phyloP scores from a whole-genome alignment of 2,113 vertebrate species.

The Balaeniceps rex region DNA sequence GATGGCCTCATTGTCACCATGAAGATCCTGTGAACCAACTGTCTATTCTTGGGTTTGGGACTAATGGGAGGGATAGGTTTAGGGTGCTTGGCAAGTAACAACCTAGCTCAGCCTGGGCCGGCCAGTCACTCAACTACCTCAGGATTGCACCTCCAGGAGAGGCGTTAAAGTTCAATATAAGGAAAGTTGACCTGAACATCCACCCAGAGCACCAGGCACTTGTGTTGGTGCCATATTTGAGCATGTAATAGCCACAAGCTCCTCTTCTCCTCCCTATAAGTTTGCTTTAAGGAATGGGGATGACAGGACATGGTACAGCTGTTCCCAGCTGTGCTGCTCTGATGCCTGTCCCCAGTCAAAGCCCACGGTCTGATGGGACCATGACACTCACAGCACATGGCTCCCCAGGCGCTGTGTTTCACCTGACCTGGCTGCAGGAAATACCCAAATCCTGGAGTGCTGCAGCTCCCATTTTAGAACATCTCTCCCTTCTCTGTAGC shows the following conservation, averaged over 20 bases:
- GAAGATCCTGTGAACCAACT: neutral
- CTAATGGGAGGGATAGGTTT: neutral
- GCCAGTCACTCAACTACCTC: neutral
- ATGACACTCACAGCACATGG: neutral
- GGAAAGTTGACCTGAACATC: neutral
- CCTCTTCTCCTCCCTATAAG: neutral
- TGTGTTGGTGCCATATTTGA: neutral
- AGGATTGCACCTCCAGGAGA: neutral
- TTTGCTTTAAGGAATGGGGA: rapidly evolving
- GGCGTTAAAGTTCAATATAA: neutral
- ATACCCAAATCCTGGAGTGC: neutral
- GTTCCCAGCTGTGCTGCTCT: neutral
- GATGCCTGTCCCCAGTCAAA: neutral
- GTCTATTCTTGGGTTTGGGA: neutral
- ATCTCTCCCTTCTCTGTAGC: neutral
- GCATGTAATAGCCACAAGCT: neutral
- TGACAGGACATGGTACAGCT: neutral
- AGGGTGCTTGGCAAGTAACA: neutral
- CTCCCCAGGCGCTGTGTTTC: neutral
- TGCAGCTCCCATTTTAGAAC: neutral
- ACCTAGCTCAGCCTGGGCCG: neutral
- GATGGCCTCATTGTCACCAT: neutral
- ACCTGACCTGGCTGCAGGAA: neutral
- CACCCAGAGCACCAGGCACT: neutral
- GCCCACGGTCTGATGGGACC: rapidly evolving